Conservation (phyloP, 2,113 vertebrate genomes). For the Puffinus mauretanicus region DNA sequence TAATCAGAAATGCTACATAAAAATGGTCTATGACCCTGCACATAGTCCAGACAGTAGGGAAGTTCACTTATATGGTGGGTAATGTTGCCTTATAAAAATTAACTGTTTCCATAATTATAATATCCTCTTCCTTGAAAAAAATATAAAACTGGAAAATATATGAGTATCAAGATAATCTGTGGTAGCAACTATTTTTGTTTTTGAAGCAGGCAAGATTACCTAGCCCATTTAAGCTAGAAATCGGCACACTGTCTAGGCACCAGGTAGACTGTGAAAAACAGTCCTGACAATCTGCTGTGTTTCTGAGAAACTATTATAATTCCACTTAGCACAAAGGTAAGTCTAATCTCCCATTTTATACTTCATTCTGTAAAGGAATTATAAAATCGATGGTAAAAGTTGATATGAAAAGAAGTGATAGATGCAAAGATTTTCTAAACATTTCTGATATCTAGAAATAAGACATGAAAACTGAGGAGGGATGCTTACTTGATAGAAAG, state of each 20-base stretch:
- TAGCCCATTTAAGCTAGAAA: not conserved
- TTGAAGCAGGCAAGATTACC: not conserved
- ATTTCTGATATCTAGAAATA: not conserved
- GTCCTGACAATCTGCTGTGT: not conserved
- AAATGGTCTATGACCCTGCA: not conserved
- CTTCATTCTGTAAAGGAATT: not conserved
- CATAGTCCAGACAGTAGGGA: not conserved
- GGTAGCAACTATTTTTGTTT: not conserved
- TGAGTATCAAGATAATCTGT: not conserved
- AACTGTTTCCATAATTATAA: not conserved
- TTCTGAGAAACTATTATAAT: not conserved
- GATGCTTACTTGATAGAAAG: not conserved
- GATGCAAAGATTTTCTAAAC: not conserved
- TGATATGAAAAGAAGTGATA: not conserved
- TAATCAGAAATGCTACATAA: not conserved
- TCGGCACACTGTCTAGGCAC: no score
- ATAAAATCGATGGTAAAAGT: not conserved
- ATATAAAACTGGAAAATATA: not conserved
- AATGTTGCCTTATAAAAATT: not conserved
- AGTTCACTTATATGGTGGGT: not conserved
- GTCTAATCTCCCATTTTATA: not conserved
- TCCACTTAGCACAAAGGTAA: not conserved
- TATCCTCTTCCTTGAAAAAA: not conserved
- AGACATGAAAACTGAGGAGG: not conserved
- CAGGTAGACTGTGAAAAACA: not conserved